Evolutionary conservation across 2,113 vertebrate species (phyloP).

Genomic region (Lates calcarifer): DNA sequence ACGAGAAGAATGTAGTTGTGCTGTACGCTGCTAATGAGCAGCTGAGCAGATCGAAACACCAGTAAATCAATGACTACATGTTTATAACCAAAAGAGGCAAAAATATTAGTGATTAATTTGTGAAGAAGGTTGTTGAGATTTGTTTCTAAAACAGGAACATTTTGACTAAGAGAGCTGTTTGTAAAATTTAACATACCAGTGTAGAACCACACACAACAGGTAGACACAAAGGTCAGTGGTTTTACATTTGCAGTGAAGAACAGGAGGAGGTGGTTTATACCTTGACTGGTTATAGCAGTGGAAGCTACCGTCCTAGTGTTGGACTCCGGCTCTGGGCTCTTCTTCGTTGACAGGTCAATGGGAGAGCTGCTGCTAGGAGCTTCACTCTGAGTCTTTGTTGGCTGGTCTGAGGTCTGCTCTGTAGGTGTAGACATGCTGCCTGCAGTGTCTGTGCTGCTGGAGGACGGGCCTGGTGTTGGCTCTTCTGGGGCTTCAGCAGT

Average conservation of each 20-base stretch:
- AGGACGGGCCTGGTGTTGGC: not conserved
- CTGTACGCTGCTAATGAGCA: too few species aligned
- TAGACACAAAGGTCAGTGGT: not conserved
- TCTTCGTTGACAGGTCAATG: slow-evolving; percentile 92
- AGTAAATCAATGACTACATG: not conserved
- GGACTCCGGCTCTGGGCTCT: slow-evolving; percentile 78
- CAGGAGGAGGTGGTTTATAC: slow-evolving; percentile 30
- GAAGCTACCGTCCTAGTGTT: not conserved
- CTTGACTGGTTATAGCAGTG: slow-evolving; percentile 30
- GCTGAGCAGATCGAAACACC: not conserved
- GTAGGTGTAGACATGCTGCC: not conserved
- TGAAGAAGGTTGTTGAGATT: not conserved
- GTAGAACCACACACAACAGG: not conserved
- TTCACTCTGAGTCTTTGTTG: slow-evolving; percentile 25
- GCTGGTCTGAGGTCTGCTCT: slow-evolving; percentile 47
- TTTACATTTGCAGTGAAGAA: not conserved
- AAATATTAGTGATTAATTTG: too few species aligned
- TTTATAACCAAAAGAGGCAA: too few species aligned
- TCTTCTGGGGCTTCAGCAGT: slow-evolving; percentile 19
- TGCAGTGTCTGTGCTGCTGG: slow-evolving; percentile 35
- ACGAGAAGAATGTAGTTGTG: too few species aligned
- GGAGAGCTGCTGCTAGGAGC: slow-evolving; percentile 78
- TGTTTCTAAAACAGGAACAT: not conserved
- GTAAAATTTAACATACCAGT: not conserved
- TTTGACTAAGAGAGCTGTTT: not conserved